Base-by-base conservation (phyloP, 2,888 invertebrate species). In the Furcula furcula region DNA sequence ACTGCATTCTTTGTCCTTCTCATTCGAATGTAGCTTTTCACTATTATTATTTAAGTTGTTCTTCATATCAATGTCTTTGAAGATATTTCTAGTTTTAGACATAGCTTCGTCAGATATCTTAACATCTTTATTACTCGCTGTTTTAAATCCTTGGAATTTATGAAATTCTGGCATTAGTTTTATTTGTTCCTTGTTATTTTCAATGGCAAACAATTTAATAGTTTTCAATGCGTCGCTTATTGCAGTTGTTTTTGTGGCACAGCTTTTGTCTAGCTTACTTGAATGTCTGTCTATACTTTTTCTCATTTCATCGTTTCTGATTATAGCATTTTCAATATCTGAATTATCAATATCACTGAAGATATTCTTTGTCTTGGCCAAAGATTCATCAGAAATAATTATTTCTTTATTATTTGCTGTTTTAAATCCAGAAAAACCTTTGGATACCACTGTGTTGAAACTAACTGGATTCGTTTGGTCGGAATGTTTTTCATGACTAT, bases 391-490 rank as follows among this genome's bases (percentile, higher is more conserved):
- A 3, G 77, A 73, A 25, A 80, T 32, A n/a, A 27, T 34, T 1
- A 77, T 57, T 13, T 46, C 36, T 48, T 75, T 75, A 7, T 76
- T 75, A 43, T 51, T 71, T n/a, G 71, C 76, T 1, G 76, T 84
- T 55, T 68, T 56, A 45, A 85, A 81, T 56, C 76, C 42, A 33
- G 36, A 25, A 28, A 45, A 49, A 6, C 11, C 4, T 11, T 26
- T 45, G 4, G 27, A 4, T 7, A 26, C n/a, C n/a, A n/a, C n/a
- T n/a, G n/a, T n/a, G n/a, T n/a, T n/a, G n/a, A n/a, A n/a, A n/a
- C 6, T 26, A 9, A 9, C 10, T 5, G 15, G 7, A n/a, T 1
- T n/a, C 6, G 27, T 5, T 14, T 27, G 7, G 7, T 5, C n/a
- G n/a, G 3, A 11, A 11, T 23, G 10, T 25, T 21, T n/a, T n/a